phyloP scores from a whole-genome alignment of 1,140 invertebrate species.

The Gryllus bimaculatus region DNA sequence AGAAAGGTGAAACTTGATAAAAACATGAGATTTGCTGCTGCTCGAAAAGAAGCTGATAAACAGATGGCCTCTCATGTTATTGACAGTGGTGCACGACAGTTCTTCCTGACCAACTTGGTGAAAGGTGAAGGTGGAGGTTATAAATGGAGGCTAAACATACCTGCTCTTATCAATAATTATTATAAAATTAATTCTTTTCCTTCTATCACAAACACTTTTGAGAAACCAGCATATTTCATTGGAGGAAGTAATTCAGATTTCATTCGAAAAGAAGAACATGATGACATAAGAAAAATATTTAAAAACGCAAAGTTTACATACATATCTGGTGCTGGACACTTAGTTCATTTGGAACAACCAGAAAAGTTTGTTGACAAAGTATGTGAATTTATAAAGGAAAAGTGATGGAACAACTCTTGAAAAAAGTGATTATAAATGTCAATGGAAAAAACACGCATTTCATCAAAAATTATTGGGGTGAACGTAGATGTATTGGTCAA shows the following conservation, averaged over 20 bases:
- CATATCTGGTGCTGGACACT: neutral
- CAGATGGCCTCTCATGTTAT: slow-evolving; percentile 41
- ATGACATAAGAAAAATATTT: neutral
- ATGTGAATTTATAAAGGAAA: neutral
- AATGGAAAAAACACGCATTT: neutral
- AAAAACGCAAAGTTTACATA: neutral
- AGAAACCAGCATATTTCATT: slow-evolving; percentile 69
- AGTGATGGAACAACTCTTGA: neutral
- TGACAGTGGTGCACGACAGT: slow-evolving; percentile 45
- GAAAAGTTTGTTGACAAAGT: neutral
- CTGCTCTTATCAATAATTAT: slow-evolving; percentile 52
- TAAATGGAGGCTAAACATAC: slow-evolving; percentile 65
- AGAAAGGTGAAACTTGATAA: slow-evolving; percentile 43
- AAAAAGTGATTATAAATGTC: neutral
- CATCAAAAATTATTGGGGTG: neutral
- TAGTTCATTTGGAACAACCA: neutral
- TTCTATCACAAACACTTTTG: slow-evolving; percentile 41
- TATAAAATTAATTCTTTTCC: slow-evolving; percentile 55
- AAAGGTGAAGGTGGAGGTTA: slow-evolving; percentile 50
- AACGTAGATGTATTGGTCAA: too few relatives aligned
- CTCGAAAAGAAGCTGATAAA: slow-evolving; percentile 46
- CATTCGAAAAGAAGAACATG: slow-evolving; percentile 48
- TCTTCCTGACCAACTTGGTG: slow-evolving; percentile 69
- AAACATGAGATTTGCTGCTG: slow-evolving; percentile 52
- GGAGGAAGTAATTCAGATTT: slow-evolving; percentile 70